Evolutionary conservation across 1,140 invertebrate species (phyloP), one percentile per base, ranked within the genome.

Genomic region (Argopecten irradians): DNA sequence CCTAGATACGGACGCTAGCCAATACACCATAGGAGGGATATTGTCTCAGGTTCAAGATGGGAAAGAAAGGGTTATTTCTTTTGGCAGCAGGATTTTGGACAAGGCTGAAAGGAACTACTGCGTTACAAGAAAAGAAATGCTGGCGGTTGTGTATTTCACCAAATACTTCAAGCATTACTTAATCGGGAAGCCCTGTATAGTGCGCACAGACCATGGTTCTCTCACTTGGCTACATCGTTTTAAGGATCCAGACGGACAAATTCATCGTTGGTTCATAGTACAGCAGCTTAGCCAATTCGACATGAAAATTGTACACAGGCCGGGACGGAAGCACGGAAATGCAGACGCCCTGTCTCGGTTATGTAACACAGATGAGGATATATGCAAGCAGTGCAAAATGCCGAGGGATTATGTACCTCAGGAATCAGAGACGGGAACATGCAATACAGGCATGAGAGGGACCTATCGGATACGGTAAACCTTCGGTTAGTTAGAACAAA

Each of bases 41-140:
- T 89, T 95, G 71, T 90, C 90, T 13, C 93, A 95, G 91, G 83
- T 90, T 41, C 86, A 93, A 85, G 91, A 93, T 22, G 89, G 92
- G 41, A 35, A 84, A 34, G 92, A 92, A 55, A 82, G 85, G 22
- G 88, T 91, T 0, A 90, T 93, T 19, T 91, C 92, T 0, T 94
- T 92, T 89, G 87, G 71, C 0, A 91, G 88, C 86, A 82, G 82
- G 11, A 36, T 85, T 28, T 86, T 94, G 1, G 88, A 87, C 34
- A 89, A 83, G 34, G 89, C 95, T 19, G 95, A 97, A 92, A 89
- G 93, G 87, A 95, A 95, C 19, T 97, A 97, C 91, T 92, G 92
- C 83, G 90, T 89, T 0, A 92, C 92, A 8, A 36, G 90, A 33
- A 90, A 88, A 86, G 92, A 92, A 86, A 86, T 93, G 41, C 83